Evolutionary conservation across 2,888 invertebrate species (phyloP), one percentile per base, ranked within the genome.

Genomic region (Monopis laevigella): DNA sequence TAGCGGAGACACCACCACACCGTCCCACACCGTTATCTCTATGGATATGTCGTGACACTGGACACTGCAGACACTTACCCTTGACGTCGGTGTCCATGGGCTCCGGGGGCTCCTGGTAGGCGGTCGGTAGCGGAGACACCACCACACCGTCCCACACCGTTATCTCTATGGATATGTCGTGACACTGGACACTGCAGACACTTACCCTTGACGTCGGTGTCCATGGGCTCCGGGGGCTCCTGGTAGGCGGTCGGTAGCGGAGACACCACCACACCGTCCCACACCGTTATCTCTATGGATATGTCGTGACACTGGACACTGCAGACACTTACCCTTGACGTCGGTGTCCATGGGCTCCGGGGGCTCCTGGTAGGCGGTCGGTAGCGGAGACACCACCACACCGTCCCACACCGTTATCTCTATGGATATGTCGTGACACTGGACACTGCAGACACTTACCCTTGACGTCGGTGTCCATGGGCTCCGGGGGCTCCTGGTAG

Each of bases 361-460:
- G 40, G 89, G 87, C 53, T 92, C 92, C 14, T 93, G 93, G 66
- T 96, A 98, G 0, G 96, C 97, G 46, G 92, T 89, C 46, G 96
- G 95, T n/a, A 96, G 81, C 0, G 98, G 96, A 0, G 95, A 93
- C 1, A 98, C 96, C 0, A 97, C 95, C 2, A 98, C 95, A 1
- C 96, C 96, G 58, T 96, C 92, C 96, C 96, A 97, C 12, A 97
- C 94, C 0, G 95, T 94, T 88, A 97, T 95, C 72, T 97, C 96
- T 0, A 90, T 85, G 6, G 89, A 87, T 41, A 92, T 86, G 58
- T 85, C 86, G 54, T 85, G 85, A 34, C 82, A n/a, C n/a, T n/a
- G n/a, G n/a, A n/a, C n/a, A n/a, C n/a, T n/a, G n/a, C n/a, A n/a
- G n/a, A n/a, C n/a, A n/a, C 8, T 17, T 17, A 74, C 77, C 78